These are phyloP conservation scores for Hypomecis punctinalis DNA, from an alignment of 2,888 invertebrate species.

Conservation along the genomic window DNA sequence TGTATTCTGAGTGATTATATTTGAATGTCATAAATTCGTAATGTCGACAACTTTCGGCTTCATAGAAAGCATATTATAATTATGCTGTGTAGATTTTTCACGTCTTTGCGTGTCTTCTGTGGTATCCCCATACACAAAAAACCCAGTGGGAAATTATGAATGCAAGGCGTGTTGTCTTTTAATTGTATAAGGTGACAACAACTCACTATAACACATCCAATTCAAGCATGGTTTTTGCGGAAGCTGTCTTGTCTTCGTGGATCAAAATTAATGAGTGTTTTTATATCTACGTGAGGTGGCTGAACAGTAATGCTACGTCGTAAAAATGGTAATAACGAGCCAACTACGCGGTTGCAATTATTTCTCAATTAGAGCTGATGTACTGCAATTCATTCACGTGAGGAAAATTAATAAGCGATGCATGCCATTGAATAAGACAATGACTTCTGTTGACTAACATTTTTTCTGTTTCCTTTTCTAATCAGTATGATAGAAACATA, in stretches of 20 bases:
- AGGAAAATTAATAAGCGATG: conserved; percentile 46
- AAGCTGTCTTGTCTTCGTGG: conserved; percentile 27
- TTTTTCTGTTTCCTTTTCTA: conserved; percentile 47
- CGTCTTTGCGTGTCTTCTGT: too few species aligned
- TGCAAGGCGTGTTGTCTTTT: too few species aligned
- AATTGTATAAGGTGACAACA: too few species aligned
- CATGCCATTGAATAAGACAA: conserved; percentile 51
- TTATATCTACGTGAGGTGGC: conserved; percentile 25
- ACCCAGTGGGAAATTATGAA: too few species aligned
- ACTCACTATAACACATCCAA: too few species aligned
- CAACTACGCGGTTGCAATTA: conserved; percentile 52
- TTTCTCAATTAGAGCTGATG: conserved; percentile 57
- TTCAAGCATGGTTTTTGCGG: conserved; percentile 14
- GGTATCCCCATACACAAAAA: too few species aligned
- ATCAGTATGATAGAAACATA: too few species aligned
- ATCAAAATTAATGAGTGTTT: conserved; percentile 42
- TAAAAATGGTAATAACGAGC: conserved; percentile 44
- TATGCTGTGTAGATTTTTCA: too few species aligned
- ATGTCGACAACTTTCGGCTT: too few species aligned
- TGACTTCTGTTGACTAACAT: conserved; percentile 51
- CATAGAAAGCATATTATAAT: too few species aligned
- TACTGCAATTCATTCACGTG: conserved; percentile 54
- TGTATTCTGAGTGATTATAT: too few species aligned
- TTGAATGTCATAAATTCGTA: too few species aligned
- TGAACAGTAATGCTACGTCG: conserved; percentile 36